Evolutionary conservation across 2,113 vertebrate genomes (phyloP).

Genomic region (Corythornis vintsioides): DNA sequence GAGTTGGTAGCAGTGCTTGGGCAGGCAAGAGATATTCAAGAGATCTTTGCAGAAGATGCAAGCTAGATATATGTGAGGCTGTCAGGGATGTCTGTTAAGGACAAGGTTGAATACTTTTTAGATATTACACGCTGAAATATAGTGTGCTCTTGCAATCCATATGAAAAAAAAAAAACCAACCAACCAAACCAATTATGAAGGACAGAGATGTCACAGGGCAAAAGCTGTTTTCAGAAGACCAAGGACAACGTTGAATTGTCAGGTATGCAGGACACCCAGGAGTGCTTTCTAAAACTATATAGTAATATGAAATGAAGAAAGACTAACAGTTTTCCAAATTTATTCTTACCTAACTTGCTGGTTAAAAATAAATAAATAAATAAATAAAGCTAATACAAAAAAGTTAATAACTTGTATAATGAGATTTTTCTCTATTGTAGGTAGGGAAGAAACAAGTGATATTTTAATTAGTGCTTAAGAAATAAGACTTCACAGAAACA

Average conservation of each 20-base stretch:
- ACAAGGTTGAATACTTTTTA: neutral
- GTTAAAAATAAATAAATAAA: neutral
- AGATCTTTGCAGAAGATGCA: neutral
- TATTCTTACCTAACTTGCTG: neutral
- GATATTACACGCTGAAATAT: neutral
- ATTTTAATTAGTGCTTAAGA: neutral
- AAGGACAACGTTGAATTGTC: neutral
- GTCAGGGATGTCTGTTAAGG: neutral
- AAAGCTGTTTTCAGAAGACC: neutral
- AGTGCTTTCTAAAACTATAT: neutral
- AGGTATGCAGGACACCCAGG: neutral
- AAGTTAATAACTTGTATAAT: neutral
- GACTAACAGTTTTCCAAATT: neutral
- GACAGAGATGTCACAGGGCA: neutral
- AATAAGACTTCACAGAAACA: neutral
- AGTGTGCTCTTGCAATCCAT: no score
- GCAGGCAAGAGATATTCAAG: neutral
- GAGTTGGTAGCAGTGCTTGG: rapidly evolving
- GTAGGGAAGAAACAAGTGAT: neutral
- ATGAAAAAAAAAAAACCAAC: neutral
- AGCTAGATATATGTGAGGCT: neutral
- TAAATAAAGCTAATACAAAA: neutral
- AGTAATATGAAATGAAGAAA: neutral
- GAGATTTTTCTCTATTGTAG: neutral
- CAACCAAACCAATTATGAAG: neutral